Conservation (phyloP, 2,113 vertebrate species). For the Hystrix brachyura region DNA sequence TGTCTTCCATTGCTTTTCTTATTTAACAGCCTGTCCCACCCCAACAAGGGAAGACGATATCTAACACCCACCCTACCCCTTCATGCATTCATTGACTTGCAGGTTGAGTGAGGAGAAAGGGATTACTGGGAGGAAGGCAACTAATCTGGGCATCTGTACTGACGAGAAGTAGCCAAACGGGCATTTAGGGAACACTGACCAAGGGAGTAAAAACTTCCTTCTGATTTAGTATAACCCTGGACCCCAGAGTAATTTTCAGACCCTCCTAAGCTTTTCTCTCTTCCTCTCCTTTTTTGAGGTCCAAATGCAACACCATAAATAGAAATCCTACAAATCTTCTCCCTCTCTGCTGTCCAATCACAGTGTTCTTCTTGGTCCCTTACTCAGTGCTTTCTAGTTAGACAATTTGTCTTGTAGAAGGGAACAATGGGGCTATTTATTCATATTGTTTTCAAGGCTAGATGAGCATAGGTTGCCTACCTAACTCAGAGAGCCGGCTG, state of each 20-base stretch:
- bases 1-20: neutral
- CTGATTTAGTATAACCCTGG: neutral
- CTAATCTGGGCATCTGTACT: neutral
- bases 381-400: rapidly evolving
- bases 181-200: neutral
- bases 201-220: neutral
- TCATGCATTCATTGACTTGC: neutral
- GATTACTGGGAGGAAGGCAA: rapidly evolving
- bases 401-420: neutral
- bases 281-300: neutral
- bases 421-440: neutral
- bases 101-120: neutral
- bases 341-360: neutral
- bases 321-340: neutral
- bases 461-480: neutral
- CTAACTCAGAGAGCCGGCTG: neutral
- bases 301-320: neutral
- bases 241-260: slow-evolving; percentile 37
- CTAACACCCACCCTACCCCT: neutral
- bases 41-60: neutral
- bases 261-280: neutral
- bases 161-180: neutral
- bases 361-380: neutral
- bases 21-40: neutral
- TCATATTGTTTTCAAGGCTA: neutral